Base-by-base conservation (phyloP, 2,888 invertebrate genomes). In the Craniophora ligustri region DNA sequence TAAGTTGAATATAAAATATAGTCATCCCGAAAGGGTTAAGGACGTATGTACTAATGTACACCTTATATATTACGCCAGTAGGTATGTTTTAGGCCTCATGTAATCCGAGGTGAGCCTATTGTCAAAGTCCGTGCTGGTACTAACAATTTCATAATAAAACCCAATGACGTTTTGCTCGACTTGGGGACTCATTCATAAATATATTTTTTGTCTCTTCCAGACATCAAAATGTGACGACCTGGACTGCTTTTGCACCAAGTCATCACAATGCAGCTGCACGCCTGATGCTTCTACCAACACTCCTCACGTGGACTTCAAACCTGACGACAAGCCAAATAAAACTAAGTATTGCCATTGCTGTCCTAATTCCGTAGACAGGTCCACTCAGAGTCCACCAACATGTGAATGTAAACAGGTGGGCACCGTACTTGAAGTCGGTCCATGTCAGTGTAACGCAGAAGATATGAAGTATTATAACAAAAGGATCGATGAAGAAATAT, bases 401-500 rank as follows among this genome's bases (percentile, higher is more conserved):
- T 50, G 36, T 31, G 16, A 13, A 1, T 35, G 28, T 8, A 26
- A 10, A 34, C 31, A 34, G 1, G 30, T 11, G 8, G 15, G 8
- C 15, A 21, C 32, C 15, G 16, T 23, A 10, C 28, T 30, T 6
- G 7, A 5, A 8, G 32, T 4, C n/a, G n/a, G n/a, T n/a, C n/a
- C n/a, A 0, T 42, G 42, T 28, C 5, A 3, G 5, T 42, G 35
- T 30, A 11, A 28, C n/a, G 4, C 13, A 3, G 15, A 50, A 15
- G 21, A 50, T 3, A 40, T 44, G 40, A 21, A 13, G 6, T 69
- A 69, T 16, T 65, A 46, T 18, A 46, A 35, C 13, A 49, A 41
- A 5, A 58, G 47, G 41, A 61, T 75, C 8, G 61, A 69, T 28
- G 58, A 81, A 40, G 59, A 63, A 19, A 65, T 82, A 0, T 38